Evolutionary conservation across 2,888 invertebrate genomes (phyloP), one percentile per base, ranked within the genome.

Genomic region (Caradrina clavipalpis): DNA sequence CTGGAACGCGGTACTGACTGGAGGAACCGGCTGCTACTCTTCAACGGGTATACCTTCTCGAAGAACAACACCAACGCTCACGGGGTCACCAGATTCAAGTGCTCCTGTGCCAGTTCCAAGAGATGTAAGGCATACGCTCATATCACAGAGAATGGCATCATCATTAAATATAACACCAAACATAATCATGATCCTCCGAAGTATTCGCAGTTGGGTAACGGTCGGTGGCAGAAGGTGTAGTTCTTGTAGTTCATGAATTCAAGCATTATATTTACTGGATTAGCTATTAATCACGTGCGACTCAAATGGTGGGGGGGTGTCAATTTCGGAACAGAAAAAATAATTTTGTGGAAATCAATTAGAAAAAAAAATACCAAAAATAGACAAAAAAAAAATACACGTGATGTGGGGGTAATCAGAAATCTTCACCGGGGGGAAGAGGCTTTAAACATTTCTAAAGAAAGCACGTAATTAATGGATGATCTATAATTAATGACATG

Each of bases 151-250:
- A 67, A 84, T 8, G 76, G 84, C 15, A 21, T 45, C n/a, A 77
- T 85, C 13, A 39, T 78, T 26, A 76, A 76, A 17, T 73, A 71
- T 1, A 19, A 45, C 11, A 74, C 49, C 0, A 59, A 76, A 15
- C 88, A 89, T 60, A 87, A 85, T 56, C 89, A 89, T n/a, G 57
- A 56, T 21, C 86, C 85, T 21, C 21, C 62, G 2, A 78, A 64
- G 50, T 87, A 83, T 65, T 22, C 79, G 11, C 57, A 63, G 45
- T 31, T 67, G n/a, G 15, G 19, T 6, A 62, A 77, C 31, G 86
- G 86, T 22, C 62, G 72, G 63, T 73, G 76, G 13, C 50, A 74
- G 22, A 70, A 55, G 19, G 10, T 55, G 1, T 45, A 70, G 21
- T 13, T 54, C n/a, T 51, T 58, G 42, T 2, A 45, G 10, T 17